Evolutionary conservation across 2,113 vertebrate genomes (phyloP).

Genomic region (Carettochelys insculpta): DNA sequence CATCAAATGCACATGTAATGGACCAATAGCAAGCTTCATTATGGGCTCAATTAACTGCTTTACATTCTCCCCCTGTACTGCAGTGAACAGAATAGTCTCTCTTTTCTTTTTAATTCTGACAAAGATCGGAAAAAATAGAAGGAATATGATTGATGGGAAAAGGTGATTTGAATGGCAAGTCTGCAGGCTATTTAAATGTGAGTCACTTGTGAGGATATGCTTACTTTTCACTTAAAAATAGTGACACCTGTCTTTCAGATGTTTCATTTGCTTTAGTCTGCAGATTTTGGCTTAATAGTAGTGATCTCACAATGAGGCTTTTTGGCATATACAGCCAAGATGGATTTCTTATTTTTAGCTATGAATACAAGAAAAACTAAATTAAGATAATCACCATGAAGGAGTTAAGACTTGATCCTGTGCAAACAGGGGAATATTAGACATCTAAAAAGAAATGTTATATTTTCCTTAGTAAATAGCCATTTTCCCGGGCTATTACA

Average conservation of each 20-base stretch:
- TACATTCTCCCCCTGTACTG: background rate
- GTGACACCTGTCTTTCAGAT: background rate
- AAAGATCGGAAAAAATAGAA: background rate
- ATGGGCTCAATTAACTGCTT: background rate
- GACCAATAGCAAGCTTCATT: background rate
- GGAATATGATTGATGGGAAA: background rate
- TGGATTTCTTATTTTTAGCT: background rate
- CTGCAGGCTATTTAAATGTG: background rate
- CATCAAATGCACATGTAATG: background rate
- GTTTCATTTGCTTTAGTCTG: background rate
- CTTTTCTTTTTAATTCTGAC: background rate
- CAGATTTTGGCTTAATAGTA: background rate
- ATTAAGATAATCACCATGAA: background rate
- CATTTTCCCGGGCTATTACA: background rate
- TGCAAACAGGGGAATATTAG: background rate
- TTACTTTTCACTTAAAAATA: constrained; percentile 22
- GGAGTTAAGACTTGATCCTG: background rate
- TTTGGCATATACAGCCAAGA: background rate
- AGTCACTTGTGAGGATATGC: background rate
- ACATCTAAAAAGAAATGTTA: background rate
- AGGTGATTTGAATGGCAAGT: background rate
- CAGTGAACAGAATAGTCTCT: background rate
- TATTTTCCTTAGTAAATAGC: background rate
- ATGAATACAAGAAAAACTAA: background rate
- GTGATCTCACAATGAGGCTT: background rate